Evolutionary conservation across 2,113 vertebrate genomes (phyloP).

Genomic region (Hippocampus mohnikei): DNA sequence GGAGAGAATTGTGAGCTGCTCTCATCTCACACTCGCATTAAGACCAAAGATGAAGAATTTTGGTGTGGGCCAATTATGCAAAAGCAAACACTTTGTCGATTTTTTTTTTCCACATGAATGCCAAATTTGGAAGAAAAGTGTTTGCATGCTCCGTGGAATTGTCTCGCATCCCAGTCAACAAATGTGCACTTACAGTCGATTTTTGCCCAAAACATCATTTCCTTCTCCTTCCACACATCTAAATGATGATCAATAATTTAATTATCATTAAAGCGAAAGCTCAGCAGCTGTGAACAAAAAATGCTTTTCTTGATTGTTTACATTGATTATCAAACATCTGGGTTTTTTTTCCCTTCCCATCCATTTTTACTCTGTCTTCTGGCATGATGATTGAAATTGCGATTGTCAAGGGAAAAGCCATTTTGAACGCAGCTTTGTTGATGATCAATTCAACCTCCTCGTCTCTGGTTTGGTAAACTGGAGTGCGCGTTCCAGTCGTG

Average conservation of each 20-base stretch:
- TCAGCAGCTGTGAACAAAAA: too few species aligned
- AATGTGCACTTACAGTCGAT: not conserved
- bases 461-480: too few species aligned
- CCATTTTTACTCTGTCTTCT: too few species aligned
- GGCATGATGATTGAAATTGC: too few species aligned
- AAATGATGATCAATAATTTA: not conserved
- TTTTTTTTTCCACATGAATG: not conserved
- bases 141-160: not conserved
- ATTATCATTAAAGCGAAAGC: not conserved
- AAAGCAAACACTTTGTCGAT: not conserved
- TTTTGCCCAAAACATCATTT: not conserved
- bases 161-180: not conserved
- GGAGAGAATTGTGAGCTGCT: slow-evolving; percentile 10
- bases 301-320: too few species aligned
- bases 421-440: too few species aligned
- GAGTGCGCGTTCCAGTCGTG: too few species aligned
- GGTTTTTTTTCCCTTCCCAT: too few species aligned
- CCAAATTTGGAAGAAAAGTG: not conserved
- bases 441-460: too few species aligned
- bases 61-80: not conserved
- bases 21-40: not conserved
- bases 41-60: not conserved
- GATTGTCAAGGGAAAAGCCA: too few species aligned
- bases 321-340: too few species aligned
- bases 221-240: not conserved